Conservation (phyloP, 2,797 vertebrate species). For the Apogon hyalosoma region DNA sequence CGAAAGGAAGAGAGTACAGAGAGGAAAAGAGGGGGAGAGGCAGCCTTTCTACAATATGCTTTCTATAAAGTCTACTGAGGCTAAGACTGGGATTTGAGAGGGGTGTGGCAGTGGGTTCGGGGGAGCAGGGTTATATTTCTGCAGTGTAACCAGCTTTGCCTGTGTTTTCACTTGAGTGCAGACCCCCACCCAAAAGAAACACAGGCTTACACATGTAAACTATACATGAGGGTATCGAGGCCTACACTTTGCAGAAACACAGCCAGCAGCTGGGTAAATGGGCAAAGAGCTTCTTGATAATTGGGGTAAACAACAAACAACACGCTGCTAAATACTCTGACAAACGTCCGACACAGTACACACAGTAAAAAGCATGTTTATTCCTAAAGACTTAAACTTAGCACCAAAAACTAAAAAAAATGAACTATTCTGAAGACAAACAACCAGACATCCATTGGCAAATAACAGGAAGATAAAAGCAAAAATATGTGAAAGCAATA, state of each 20-base stretch:
- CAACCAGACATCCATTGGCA: slow-evolving; percentile 41
- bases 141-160: slow-evolving; percentile 55
- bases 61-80: slow-evolving; percentile 71
- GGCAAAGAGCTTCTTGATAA: slow-evolving; percentile 56
- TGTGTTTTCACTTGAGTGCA: slow-evolving; percentile 34
- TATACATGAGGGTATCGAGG: neutral
- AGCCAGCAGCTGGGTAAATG: slow-evolving; percentile 37
- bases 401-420: neutral
- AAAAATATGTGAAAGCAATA: neutral
- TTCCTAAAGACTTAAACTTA: too few species aligned
- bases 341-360: too few species aligned
- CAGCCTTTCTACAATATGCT: slow-evolving; percentile 70
- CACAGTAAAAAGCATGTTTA: too few species aligned
- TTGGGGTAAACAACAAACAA: slow-evolving; percentile 55
- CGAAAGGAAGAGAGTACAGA: slow-evolving; percentile 32
- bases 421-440: slow-evolving; percentile 28
- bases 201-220: slow-evolving; percentile 29
- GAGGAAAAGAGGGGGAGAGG: slow-evolving; percentile 19
- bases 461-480: slow-evolving; percentile 48
- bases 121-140: slow-evolving; percentile 54
- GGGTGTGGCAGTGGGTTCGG: slow-evolving; percentile 55
- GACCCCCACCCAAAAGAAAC: slow-evolving; percentile 45
- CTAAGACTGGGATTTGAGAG: slow-evolving; percentile 54
- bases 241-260: slow-evolving; percentile 8
- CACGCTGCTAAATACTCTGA: slow-evolving; percentile 24